Conservation (phyloP, 1,140 invertebrate species). For the Augochlora pura region DNA sequence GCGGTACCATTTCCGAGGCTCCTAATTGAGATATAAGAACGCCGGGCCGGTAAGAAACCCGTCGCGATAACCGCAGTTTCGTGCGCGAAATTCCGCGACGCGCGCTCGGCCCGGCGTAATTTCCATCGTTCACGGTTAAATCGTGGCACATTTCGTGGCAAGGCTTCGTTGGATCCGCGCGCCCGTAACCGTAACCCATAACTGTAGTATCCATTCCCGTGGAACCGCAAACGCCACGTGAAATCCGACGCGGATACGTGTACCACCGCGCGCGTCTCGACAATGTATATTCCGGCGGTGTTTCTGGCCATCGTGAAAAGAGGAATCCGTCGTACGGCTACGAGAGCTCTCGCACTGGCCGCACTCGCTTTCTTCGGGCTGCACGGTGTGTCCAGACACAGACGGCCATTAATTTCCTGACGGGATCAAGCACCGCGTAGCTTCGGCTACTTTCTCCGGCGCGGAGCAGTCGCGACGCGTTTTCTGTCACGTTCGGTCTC, state of each 20-base stretch:
- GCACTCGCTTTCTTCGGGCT: conserved; percentile 52
- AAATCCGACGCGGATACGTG: conserved; percentile 74
- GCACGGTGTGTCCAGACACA: background rate
- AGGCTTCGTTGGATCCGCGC: conserved; percentile 15
- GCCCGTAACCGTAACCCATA: conserved; percentile 65
- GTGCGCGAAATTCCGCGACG: conserved; percentile 35
- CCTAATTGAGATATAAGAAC: conserved; percentile 26
- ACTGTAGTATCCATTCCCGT: conserved; percentile 75
- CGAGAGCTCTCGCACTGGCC: background rate
- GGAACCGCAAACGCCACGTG: conserved; percentile 75
- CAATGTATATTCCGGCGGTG: conserved; percentile 33
- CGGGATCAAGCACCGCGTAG: conserved; percentile 10
- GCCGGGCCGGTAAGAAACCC: background rate
- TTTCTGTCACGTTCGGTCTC: background rate
- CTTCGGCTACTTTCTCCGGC: conserved; percentile 17
- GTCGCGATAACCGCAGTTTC: conserved; percentile 37
- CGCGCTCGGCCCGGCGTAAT: conserved; percentile 4
- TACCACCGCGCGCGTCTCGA: conserved; percentile 30
- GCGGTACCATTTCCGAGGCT: no score
- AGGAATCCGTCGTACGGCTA: conserved; percentile 26
- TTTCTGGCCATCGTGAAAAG: conserved; percentile 24
- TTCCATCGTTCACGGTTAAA: conserved; percentile 49
- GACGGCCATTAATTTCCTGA: conserved; percentile 13
- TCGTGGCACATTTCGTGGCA: conserved; percentile 26
- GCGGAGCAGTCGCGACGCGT: background rate